phyloP scores from a whole-genome alignment of 2,113 vertebrate genomes.

The Deroptyus accipitrinus region DNA sequence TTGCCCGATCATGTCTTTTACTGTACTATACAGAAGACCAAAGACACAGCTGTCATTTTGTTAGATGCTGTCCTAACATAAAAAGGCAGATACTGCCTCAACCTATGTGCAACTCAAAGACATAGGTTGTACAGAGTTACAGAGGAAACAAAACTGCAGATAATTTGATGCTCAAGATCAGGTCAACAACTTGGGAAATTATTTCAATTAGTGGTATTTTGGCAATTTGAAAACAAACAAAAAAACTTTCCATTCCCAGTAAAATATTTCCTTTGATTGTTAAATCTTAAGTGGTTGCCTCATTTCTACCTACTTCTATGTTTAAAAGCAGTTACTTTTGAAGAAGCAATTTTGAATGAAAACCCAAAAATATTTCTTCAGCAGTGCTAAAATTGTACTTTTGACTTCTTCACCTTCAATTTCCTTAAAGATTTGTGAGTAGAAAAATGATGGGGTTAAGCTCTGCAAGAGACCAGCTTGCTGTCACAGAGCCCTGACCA shows the following conservation, averaged over 20 bases:
- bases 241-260: background rate
- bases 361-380: background rate
- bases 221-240: background rate
- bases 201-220: background rate
- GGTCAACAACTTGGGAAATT: background rate
- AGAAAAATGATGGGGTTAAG: background rate
- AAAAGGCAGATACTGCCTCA: background rate
- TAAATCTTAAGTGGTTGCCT: background rate
- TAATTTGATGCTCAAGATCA: background rate
- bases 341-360: background rate
- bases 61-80: background rate
- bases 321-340: background rate
- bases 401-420: background rate
- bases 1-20: background rate
- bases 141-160: background rate
- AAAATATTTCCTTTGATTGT: background rate
- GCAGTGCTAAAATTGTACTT: background rate
- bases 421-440: background rate
- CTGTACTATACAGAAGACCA: background rate
- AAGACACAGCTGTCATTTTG: background rate
- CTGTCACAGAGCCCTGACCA: background rate
- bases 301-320: background rate
- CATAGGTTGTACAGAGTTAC: background rate
- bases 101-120: background rate
- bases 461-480: background rate